Conservation (phyloP, 1,140 invertebrate genomes). For the Ditylenchus dipsaci region DNA sequence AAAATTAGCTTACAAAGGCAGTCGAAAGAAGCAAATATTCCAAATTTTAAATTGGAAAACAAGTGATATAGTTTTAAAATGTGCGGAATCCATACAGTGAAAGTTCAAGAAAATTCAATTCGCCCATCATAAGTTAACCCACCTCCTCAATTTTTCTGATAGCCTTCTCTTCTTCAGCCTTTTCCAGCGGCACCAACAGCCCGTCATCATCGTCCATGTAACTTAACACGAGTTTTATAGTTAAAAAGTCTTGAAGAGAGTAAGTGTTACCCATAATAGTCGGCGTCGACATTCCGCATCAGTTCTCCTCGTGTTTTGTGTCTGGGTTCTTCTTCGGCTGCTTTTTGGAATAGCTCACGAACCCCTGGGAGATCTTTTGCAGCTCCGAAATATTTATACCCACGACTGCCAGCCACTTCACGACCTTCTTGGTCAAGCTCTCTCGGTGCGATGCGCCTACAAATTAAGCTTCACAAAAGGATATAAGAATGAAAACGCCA, state of each 20-base stretch:
- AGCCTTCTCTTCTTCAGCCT: conserved; percentile 54
- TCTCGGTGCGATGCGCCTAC: conserved; percentile 47
- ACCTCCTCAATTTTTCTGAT: conserved; percentile 14
- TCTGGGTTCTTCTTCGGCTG: conserved; percentile 62
- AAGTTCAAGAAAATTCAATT: no score
- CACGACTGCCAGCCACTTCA: conserved; percentile 92
- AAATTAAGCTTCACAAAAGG: conserved; percentile 16
- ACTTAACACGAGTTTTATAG: no score
- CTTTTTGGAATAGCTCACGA: conserved; percentile 88
- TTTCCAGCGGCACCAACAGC: conserved; percentile 80
- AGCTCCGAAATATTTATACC: conserved; percentile 99
- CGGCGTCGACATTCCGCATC: conserved; percentile 76
- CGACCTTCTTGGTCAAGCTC: conserved; percentile 63
- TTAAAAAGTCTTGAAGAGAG: conserved; percentile 80
- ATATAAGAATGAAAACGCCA: neutral
- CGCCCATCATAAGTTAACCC: no score
- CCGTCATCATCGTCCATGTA: conserved; percentile 97
- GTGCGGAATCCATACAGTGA: no score
- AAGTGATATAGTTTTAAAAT: no score
- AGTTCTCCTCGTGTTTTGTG: conserved; percentile 86
- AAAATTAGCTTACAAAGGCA: no score
- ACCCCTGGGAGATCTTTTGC: conserved; percentile 97
- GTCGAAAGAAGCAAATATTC: no score
- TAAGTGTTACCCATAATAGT: conserved; percentile 75
- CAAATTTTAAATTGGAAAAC: neutral